phyloP scores from a whole-genome alignment of 1,140 invertebrate species.

The Drosophila ironensis region DNA sequence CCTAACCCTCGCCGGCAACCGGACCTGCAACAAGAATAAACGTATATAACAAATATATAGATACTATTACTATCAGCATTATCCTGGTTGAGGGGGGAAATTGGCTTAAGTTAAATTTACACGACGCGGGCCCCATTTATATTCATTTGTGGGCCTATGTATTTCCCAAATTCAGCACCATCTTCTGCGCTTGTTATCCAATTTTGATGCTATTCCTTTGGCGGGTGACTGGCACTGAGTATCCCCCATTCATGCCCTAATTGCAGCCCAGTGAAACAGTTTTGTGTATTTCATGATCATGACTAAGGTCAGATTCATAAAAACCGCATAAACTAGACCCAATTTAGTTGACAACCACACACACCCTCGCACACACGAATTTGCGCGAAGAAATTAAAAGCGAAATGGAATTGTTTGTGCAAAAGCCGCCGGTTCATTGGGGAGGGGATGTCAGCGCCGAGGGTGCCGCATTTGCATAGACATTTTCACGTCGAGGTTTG shows the following conservation, averaged over 20 bases:
- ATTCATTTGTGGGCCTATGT: too few relatives aligned
- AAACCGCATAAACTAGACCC: conserved; percentile 73
- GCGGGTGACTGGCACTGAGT: conserved; percentile 43
- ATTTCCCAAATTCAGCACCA: not conserved
- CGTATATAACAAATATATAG: too few relatives aligned
- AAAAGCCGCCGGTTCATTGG: conserved; percentile 13
- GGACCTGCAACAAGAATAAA: too few relatives aligned
- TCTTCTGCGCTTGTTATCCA: conserved; percentile 33
- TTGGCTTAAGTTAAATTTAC: not conserved
- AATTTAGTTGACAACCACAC: conserved; percentile 56
- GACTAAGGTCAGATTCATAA: conserved; percentile 78
- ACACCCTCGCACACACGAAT: conserved; percentile 18
- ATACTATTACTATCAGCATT: too few relatives aligned
- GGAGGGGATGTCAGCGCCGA: not conserved
- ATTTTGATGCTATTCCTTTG: conserved; percentile 11
- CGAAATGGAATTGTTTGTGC: conserved; percentile 49
- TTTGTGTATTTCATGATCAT: conserved; percentile 63
- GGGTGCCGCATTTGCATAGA: conserved; percentile 50
- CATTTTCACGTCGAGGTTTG: conserved; percentile 46
- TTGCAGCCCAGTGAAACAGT: conserved; percentile 37
- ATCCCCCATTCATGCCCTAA: conserved; percentile 47
- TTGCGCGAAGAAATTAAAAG: conserved; percentile 54
- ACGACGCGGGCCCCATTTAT: not conserved
- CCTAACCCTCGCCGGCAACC: too few relatives aligned
- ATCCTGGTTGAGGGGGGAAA: too few relatives aligned